Base-by-base conservation (phyloP, 2,113 vertebrate genomes). In the Myiagra hebetior region DNA sequence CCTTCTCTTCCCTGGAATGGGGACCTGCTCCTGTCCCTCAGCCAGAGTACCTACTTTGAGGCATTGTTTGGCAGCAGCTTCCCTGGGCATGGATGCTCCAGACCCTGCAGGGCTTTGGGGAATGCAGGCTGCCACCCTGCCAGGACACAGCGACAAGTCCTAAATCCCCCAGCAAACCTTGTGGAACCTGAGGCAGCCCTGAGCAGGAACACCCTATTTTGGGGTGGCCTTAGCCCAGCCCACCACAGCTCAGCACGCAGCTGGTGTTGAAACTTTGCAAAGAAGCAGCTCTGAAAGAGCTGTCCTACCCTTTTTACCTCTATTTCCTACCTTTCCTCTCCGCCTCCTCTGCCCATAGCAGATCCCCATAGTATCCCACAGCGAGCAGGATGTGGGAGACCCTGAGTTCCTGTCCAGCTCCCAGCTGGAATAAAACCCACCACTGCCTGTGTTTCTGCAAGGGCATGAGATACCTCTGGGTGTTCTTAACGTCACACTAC, bases 361-460 rank as follows among this genome's bases (percentile, higher is more conserved):
- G 62, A 22, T 64, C 28, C 33, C 5, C 3, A 23, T 3, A 27
- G 20, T 21, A 78, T 41, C 79, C 42, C 59, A n/a, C 0, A 0
- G 0, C 0, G 1, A 56, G 35, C 0, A 9, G 56, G 50, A 75
- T 11, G 49, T 3, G 7, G 73, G 35, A 59, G 12, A 47, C 41
- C 20, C 41, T 3, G 14, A 35, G 76, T 5, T 65, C 56, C 31
- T 4, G 8, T 6, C 41, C 37, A 6, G 12, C 50, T 76, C 63
- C 5, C 19, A 1, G 2, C 0, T 8, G 63, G n/a, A 46, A n/a
- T 17, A 42, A 85, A 42, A 11, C 6, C 26, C 20, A 5, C 2
- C 9, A 1, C 9, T 39, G 53, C 11, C 23, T 0, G 0, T 14
- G 42, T 3, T 77, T 82, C 23, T 11, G 10, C 15, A 35, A 68